phyloP scores from a whole-genome alignment of 1,140 invertebrate species.

The Lepidotrigona ventralis region DNA sequence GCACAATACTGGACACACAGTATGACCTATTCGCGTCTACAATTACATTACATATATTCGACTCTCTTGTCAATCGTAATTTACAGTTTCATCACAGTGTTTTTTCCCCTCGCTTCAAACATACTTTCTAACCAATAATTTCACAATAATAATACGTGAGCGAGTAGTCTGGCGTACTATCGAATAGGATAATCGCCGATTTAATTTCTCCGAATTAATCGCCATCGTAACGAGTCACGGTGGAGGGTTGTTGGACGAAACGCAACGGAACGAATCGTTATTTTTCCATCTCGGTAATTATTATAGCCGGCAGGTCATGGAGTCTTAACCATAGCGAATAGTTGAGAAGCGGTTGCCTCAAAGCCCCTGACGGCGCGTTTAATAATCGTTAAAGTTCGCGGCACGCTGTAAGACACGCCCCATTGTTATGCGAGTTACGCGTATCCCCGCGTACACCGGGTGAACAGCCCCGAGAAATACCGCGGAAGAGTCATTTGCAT shows the following conservation, averaged over 20 bases:
- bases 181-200: background rate
- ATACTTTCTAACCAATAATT: no score
- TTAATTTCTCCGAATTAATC: background rate
- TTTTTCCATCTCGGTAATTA: background rate
- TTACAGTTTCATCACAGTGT: no score
- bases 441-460: conserved; percentile 45
- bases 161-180: background rate
- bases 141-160: background rate
- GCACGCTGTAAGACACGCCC: conserved; percentile 62
- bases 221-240: no score
- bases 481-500: conserved; percentile 65
- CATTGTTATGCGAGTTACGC: conserved; percentile 68
- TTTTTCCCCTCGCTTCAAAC: no score
- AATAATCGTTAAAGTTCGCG: conserved; percentile 75
- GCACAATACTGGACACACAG: no score
- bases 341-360: conserved; percentile 29
- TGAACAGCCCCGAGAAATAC: conserved; percentile 16
- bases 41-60: no score
- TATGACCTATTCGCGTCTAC: no score
- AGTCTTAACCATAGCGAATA: conserved; percentile 26
- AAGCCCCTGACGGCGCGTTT: conserved; percentile 59
- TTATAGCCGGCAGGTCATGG: background rate
- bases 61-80: no score
- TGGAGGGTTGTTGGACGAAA: background rate
- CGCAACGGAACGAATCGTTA: background rate